A percentile compares a stretch with the other conserved stretches of the same genome.
phyloP scores from a whole-genome alignment of 2,797 vertebrate species.

The Sebastolobus altivelis region DNA sequence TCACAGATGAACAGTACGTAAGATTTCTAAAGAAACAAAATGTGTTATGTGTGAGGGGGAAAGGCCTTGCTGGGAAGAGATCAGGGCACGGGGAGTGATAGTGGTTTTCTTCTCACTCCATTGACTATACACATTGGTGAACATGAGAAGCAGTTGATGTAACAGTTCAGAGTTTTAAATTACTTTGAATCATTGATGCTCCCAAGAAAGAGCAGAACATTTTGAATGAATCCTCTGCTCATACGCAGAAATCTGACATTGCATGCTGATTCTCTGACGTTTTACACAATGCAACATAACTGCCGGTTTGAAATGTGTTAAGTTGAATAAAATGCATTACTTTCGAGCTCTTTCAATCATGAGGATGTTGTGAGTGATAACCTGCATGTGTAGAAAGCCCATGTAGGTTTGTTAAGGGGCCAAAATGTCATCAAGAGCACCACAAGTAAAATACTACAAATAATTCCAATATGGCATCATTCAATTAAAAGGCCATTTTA shows the following conservation, averaged over 20 bases:
- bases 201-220: neutral
- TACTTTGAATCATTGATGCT: neutral
- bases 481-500: neutral
- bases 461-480: neutral
- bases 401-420: neutral
- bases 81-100: neutral
- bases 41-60: constrained; percentile 5
- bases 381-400: neutral
- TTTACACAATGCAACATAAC: neutral
- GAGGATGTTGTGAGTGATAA: neutral
- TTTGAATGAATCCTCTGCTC: neutral
- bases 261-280: neutral
- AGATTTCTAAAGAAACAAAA: neutral
- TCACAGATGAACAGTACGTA: neutral
- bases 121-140: neutral
- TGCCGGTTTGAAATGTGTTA: neutral
- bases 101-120: neutral
- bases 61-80: neutral
- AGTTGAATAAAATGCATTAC: neutral
- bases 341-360: neutral
- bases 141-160: neutral
- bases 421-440: neutral
- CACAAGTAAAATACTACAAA: neutral
- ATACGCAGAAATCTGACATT: neutral
- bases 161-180: neutral